A percentile compares a stretch with the other conserved stretches of the same genome.
Conservation (phyloP, 2,888 invertebrate genomes). For the Heteromurus nitidus region DNA sequence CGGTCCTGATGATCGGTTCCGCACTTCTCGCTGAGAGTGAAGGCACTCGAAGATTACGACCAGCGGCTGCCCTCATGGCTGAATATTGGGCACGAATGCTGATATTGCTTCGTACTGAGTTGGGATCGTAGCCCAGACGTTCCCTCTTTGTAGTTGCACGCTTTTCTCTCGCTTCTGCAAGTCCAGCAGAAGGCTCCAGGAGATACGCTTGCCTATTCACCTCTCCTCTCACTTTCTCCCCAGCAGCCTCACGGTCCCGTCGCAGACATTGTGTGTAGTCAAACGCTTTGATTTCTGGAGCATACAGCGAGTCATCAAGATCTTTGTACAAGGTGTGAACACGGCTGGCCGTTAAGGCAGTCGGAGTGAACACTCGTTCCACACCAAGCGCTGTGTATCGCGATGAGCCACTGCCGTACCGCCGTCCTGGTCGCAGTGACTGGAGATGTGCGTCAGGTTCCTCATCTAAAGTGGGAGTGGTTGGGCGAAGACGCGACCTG, state of each 20-base stretch:
- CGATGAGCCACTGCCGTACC: neutral
- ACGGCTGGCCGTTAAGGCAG: constrained; percentile 49
- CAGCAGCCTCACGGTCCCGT: constrained; percentile 26
- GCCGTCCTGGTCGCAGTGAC: constrained; percentile 41
- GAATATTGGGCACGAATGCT: constrained; percentile 68
- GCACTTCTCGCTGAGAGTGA: neutral
- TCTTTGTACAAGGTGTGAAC: constrained; percentile 55
- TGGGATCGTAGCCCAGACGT: constrained; percentile 50
- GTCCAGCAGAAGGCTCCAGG: constrained; percentile 42
- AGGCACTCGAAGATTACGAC: constrained; percentile 1
- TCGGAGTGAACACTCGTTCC: constrained; percentile 39
- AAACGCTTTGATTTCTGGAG: constrained; percentile 42
- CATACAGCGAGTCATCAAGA: constrained; percentile 54
- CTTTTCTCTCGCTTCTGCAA: constrained; percentile 41
- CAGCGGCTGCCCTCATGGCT: constrained; percentile 66
- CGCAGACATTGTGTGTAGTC: constrained; percentile 58
- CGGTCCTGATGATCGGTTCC: neutral
- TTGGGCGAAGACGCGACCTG: constrained; percentile 30
- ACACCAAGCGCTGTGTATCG: constrained; percentile 15
- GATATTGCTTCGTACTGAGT: constrained; percentile 58
- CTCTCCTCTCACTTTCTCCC: constrained; percentile 55
- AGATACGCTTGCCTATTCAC: constrained; percentile 62
- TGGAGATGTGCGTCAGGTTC: constrained; percentile 47
- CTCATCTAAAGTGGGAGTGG: constrained; percentile 49
- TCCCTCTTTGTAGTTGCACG: constrained; percentile 34